These are phyloP conservation scores for Notothenia rossii DNA, from an alignment of 2,113 vertebrate species.

Conservation along the genomic window DNA sequence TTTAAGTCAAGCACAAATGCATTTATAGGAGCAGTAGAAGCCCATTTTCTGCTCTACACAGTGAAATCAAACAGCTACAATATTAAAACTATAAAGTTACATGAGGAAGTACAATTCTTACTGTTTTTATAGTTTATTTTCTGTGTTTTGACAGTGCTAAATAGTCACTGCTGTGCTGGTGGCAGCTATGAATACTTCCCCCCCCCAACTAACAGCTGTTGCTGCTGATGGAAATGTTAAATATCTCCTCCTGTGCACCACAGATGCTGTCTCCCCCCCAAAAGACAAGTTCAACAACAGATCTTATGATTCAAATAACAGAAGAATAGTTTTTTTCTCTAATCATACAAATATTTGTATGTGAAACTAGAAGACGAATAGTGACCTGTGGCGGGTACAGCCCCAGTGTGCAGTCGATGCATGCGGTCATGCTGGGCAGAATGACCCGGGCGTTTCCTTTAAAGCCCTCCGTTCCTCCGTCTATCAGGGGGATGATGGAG, in stretches of 20 bases:
- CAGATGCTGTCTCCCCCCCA: conserved; percentile 8
- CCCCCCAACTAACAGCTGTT: conserved; percentile 25
- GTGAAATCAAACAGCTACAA: background rate
- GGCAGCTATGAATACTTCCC: background rate
- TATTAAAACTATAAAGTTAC: background rate
- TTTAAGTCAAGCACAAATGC: background rate
- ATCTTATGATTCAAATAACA: background rate
- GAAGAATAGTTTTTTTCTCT: background rate
- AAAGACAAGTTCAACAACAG: background rate
- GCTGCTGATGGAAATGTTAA: conserved; percentile 26
- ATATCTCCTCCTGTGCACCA: conserved; percentile 5
- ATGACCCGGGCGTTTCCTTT: conserved; percentile 98
- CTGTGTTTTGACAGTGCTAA: background rate
- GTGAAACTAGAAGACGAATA: background rate
- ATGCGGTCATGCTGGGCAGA: conserved; percentile 97
- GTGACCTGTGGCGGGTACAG: conserved; percentile 97
- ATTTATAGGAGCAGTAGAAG: conserved; percentile 3
- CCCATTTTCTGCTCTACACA: background rate
- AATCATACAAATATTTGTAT: background rate
- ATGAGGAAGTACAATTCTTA: no score
- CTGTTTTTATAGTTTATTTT: no score
- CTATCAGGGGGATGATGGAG: conserved; percentile 96
- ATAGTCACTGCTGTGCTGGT: background rate
- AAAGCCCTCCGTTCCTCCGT: conserved; percentile 98
- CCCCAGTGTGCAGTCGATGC: conserved; percentile 96